Conservation (phyloP, 2,797 vertebrate species). For the Anas capensis region DNA sequence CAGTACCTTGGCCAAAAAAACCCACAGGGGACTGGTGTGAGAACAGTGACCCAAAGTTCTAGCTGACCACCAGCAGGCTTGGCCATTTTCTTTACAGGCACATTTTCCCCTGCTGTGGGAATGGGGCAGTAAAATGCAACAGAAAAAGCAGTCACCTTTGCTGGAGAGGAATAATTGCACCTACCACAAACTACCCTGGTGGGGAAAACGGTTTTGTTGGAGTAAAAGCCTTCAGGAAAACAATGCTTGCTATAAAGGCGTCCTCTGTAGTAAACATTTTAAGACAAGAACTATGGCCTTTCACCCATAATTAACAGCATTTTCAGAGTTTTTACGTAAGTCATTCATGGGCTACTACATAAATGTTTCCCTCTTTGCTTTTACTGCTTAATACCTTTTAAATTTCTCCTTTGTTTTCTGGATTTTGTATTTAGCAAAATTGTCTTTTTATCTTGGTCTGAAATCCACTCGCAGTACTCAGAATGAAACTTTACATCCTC, state of each 20-base stretch:
- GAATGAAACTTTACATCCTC: background rate
- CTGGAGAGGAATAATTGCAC: background rate
- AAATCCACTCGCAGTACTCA: background rate
- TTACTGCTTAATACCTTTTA: background rate
- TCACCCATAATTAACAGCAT: background rate
- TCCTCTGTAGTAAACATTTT: background rate
- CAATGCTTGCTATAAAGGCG: background rate
- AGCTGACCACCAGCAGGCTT: background rate
- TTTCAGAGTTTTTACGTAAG: background rate
- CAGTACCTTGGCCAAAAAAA: background rate
- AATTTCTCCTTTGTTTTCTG: background rate
- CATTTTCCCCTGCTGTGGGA: background rate
- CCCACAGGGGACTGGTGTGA: accelerated
- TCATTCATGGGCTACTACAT: background rate
- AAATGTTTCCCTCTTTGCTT: background rate
- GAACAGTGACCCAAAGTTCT: background rate
- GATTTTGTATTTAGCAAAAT: background rate
- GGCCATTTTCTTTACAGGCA: background rate
- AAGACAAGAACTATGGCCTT: background rate
- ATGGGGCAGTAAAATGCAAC: background rate
- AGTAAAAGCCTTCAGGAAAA: background rate
- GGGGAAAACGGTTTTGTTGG: background rate
- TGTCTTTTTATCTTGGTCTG: background rate
- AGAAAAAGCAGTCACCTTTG: background rate
- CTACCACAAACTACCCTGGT: accelerated